Conservation (phyloP, 2,888 invertebrate genomes). For the Leucophora obtusa region DNA sequence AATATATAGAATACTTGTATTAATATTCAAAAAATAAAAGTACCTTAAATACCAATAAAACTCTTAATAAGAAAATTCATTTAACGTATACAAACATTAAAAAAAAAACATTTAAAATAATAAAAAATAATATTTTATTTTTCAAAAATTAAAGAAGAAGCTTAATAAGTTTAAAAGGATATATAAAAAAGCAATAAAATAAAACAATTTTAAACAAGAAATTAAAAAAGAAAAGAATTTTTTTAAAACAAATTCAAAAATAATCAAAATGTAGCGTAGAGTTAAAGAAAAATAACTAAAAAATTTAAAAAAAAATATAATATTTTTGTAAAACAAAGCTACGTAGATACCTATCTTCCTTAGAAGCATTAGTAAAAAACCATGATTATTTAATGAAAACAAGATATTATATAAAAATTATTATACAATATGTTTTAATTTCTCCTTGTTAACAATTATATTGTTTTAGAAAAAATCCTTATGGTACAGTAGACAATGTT, state of each 20-base stretch:
- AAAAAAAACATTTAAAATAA: conserved; percentile 2
- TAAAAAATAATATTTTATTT: conserved; percentile 52
- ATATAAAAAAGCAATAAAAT: conserved; percentile 14
- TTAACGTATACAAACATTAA: conserved; percentile 10
- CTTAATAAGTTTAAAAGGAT: neutral
- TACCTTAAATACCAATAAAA: conserved; percentile 51
- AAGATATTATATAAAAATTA: conserved; percentile 38
- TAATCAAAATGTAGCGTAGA: conserved; percentile 64
- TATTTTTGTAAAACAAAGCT: conserved; percentile 75
- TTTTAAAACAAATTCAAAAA: conserved; percentile 19
- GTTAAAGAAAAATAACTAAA: conserved; percentile 37
- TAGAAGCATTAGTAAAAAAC: conserved; percentile 66
- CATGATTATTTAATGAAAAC: conserved; percentile 65
- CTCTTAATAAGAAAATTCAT: conserved; percentile 33
- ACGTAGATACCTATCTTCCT: conserved; percentile 78
- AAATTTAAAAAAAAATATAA: conserved; percentile 61
- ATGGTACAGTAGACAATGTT: conserved; percentile 31
- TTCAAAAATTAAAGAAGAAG: neutral
- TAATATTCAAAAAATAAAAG: conserved; percentile 42
- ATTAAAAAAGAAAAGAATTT: conserved; percentile 6
- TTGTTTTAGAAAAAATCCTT: conserved; percentile 30
- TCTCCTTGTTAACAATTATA: conserved; percentile 17
- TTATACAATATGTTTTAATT: conserved; percentile 10
- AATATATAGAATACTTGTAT: conserved; percentile 13
- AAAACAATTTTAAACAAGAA: conserved; percentile 34